phyloP scores from a whole-genome alignment of 2,888 invertebrate species.

The Trissonchulus latispiculum region DNA sequence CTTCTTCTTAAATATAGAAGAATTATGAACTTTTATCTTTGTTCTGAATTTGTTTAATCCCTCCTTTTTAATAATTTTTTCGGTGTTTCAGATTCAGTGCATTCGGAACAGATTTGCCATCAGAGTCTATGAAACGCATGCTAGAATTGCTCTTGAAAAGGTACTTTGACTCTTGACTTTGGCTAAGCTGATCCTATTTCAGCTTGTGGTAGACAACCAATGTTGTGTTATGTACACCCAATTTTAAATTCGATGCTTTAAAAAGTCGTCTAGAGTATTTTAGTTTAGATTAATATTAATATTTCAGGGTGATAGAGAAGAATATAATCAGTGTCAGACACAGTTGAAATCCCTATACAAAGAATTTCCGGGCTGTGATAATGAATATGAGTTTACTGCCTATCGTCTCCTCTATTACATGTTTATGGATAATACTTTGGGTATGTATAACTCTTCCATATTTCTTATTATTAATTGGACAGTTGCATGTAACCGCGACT shows the following conservation, averaged over 20 bases:
- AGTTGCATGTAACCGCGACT: too few relatives aligned
- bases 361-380: constrained; percentile 45
- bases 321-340: constrained; percentile 99
- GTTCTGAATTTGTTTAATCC: too few relatives aligned
- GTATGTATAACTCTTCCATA: constrained; percentile 50
- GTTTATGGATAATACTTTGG: constrained; percentile 88
- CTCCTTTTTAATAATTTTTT: not conserved
- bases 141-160: constrained; percentile 89
- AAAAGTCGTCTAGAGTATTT: too few relatives aligned
- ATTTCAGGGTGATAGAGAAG: constrained; percentile 76
- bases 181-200: too few relatives aligned
- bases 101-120: constrained; percentile 86
- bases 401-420: constrained; percentile 93
- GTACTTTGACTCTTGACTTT: constrained; percentile 25
- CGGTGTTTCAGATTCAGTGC: constrained; percentile 69
- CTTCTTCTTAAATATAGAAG: too few relatives aligned
- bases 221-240: too few relatives aligned
- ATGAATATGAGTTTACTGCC: constrained; percentile 83
- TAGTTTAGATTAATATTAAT: not conserved
- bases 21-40: too few relatives aligned
- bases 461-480: constrained; percentile 14
- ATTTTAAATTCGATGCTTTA: too few relatives aligned
- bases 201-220: too few relatives aligned
- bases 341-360: constrained; percentile 85
- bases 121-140: constrained; percentile 97